phyloP scores from a whole-genome alignment of 2,888 invertebrate genomes.

The Watsonalla cultraria region DNA sequence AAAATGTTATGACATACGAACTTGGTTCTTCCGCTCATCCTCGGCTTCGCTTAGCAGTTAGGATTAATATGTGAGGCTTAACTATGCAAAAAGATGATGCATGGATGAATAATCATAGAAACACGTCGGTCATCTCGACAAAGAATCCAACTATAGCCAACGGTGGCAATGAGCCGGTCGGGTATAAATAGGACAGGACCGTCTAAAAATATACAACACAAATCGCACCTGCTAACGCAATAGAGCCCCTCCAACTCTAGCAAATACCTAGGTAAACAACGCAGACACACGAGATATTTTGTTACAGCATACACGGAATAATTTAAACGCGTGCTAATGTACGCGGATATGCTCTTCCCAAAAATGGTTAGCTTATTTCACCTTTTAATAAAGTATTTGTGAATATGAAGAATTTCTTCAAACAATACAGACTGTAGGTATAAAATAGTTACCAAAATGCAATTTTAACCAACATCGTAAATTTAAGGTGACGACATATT shows the following conservation, averaged over 20 bases:
- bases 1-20: too few species aligned
- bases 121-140: conserved; percentile 30
- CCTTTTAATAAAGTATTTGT: too few species aligned
- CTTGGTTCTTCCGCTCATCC: too few species aligned
- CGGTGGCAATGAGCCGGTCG: conserved; percentile 55
- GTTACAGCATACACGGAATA: conserved; percentile 5
- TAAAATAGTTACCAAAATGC: too few species aligned
- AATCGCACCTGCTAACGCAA: conserved; percentile 61
- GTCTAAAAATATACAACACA: conserved; percentile 67
- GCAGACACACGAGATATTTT: conserved; percentile 6
- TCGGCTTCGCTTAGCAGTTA: too few species aligned
- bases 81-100: conserved; percentile 7
- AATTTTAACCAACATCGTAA: too few species aligned
- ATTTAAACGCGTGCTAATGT: background rate
- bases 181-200: conserved; percentile 67
- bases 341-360: background rate
- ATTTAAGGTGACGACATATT: too few species aligned
- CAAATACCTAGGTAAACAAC: conserved; percentile 18
- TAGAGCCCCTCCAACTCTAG: conserved; percentile 20
- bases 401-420: too few species aligned
- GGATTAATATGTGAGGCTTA: too few species aligned
- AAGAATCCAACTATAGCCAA: conserved; percentile 52
- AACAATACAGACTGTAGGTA: too few species aligned
- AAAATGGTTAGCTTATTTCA: too few species aligned
- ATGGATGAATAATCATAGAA: conserved; percentile 26